Conservation (phyloP, 2,888 invertebrate genomes). For the Drosophila engyochracea region DNA sequence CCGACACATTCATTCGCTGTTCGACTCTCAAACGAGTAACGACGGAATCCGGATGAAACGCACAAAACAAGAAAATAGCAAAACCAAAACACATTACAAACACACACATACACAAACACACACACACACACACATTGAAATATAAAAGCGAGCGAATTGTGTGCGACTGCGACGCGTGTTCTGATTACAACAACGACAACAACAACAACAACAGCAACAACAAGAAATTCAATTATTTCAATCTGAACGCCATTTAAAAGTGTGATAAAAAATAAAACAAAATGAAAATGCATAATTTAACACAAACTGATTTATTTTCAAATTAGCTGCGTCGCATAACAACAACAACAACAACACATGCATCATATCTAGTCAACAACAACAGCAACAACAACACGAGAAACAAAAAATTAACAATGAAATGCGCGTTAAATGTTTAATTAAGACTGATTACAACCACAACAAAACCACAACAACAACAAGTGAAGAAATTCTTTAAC, state of each 20-base stretch:
- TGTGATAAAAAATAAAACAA: constrained; percentile 57
- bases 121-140: constrained; percentile 34
- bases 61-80: constrained; percentile 39
- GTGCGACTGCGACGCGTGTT: constrained; percentile 69
- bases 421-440: constrained; percentile 64
- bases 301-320: constrained; percentile 31
- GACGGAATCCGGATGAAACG: constrained; percentile 81
- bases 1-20: constrained; percentile 83
- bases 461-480: constrained; percentile 43
- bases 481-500: constrained; percentile 67
- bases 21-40: constrained; percentile 84
- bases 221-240: constrained; percentile 46
- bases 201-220: constrained; percentile 23
- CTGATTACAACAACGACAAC: constrained; percentile 37
- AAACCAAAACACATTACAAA: constrained; percentile 51
- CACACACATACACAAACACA: constrained; percentile 24
- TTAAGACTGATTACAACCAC: constrained; percentile 76
- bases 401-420: constrained; percentile 47
- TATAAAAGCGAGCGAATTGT: constrained; percentile 61
- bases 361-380: constrained; percentile 82
- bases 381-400: constrained; percentile 42
- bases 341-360: constrained; percentile 41
- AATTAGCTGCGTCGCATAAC: constrained; percentile 34
- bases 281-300: constrained; percentile 32
- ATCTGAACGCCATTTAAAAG: constrained; percentile 57